Evolutionary conservation across 2,888 invertebrate species (phyloP), one percentile per base, ranked within the genome.

Genomic region (Patella depressa): DNA sequence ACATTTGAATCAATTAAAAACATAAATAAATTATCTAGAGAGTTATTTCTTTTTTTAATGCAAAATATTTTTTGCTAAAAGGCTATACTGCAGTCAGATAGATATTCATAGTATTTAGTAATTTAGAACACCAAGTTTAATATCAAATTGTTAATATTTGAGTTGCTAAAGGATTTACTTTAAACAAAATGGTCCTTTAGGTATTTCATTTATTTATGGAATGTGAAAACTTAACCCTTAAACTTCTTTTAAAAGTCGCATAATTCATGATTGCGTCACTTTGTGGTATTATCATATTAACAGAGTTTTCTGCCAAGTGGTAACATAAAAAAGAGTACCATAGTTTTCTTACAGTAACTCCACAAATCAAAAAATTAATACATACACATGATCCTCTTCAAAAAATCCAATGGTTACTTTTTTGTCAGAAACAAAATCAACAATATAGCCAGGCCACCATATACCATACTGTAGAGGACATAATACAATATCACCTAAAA

Each of bases 321-420:
- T 55, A 55, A 55, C 55, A 15, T 55, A 55, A 55, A 55, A 55
- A 55, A 55, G 17, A 55, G 55, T 15, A 29, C 29, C 29, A 3
- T 55, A 55, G 55, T 15, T 55, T 55, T 55, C 2, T 55, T 55
- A 55, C 55, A 55, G 55, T 55, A 55, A 55, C 55, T 55, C 55
- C 55, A 55, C 55, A 55, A 55, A 55, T 55, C 17, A 55, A 2
- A 29, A 29, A 55, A 55, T 55, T 15, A 55, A 55, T 55, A 55
- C 55, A 55, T 55, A 55, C 55, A 55, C 55, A 55, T 55, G 55
- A 55, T 55, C 55, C 55, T 55, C 55, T 55, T 55, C 55, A 55
- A 55, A 55, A 55, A 55, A 55, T 55, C 55, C 55, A 55, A 55
- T 55, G 55, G 2, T 55, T 55, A 55, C 55, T 55, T 55, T 55